Evolutionary conservation across 1,140 invertebrate species (phyloP), one percentile per base, ranked within the genome.

Genomic region (Armadillidium nasatum): DNA sequence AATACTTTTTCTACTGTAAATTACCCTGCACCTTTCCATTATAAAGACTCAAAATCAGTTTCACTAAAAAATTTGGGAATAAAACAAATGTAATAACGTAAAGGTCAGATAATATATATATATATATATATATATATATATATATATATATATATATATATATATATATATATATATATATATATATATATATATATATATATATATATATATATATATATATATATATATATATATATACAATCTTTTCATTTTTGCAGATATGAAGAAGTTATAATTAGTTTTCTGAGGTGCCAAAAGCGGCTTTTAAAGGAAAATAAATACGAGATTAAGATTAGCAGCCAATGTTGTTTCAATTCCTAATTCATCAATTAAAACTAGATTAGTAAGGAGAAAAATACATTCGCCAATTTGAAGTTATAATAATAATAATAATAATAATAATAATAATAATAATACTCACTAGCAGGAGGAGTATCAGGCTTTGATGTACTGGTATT

Each of bases 141-240:
- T 72, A 72, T 72, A 72, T 72, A 72, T 72, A 19, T 11, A 22
- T 13, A 73, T 21, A 19, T n/a, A 10, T 43, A 43, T 43, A 44
- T n/a, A 54, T 33, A 15, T 45, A 44, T 45, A 33, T 23, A 13
- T 15, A 72, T 19, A 70, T 70, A 70, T 19, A 70, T 70, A 70
- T 19, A 70, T 70, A 70, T 70, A 70, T 70, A 70, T 70, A 70
- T 70, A 70, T 70, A 70, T 70, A 70, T 70, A 70, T 70, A 33
- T 33, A 33, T 33, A 33, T 33, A 33, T 33, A 33, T 33, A 33
- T 33, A 33, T 50, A 46, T 73, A 22, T 9, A 13, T 10, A 46
- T 13, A 33, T 22, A 66, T 66, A 33, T 33, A 33, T 33, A 33
- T 33, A 33, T 33, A 33, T 33, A 33, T 33, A 33, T 6, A 66